Evolutionary conservation across 2,888 invertebrate species (phyloP).

Genomic region (Aphodius granarius): DNA sequence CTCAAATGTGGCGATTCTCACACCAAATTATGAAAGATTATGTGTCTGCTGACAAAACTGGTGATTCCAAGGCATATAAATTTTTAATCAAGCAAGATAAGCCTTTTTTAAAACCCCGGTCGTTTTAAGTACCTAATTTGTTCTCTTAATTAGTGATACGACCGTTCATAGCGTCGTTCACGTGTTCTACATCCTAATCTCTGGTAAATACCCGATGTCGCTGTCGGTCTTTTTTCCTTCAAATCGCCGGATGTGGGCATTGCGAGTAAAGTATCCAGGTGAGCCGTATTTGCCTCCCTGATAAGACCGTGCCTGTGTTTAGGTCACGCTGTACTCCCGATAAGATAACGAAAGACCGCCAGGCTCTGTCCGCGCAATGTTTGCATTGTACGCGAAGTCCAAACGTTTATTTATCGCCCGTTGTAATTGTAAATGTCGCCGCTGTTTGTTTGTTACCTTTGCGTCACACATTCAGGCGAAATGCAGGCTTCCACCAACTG

Average conservation of each 20-base stretch:
- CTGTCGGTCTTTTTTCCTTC: constrained; percentile 4
- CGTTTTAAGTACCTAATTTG: too few relatives aligned
- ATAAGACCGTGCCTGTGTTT: constrained; percentile 38
- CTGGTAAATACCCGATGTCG: background rate
- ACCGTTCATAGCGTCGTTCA: background rate
- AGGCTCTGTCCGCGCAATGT: constrained; percentile 24
- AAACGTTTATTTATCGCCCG: constrained; percentile 12
- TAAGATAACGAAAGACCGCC: constrained; percentile 37
- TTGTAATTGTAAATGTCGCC: constrained; percentile 9
- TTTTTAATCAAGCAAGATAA: too few relatives aligned
- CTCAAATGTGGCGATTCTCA: too few relatives aligned
- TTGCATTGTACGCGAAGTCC: constrained; percentile 12
- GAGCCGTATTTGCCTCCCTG: constrained; percentile 39
- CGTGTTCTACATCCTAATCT: constrained; percentile 3
- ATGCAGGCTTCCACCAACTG: background rate
- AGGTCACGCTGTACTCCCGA: constrained; percentile 37
- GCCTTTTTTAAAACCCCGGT: too few relatives aligned
- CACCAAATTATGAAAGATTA: too few relatives aligned
- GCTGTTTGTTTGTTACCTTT: background rate
- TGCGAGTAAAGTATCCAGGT: constrained; percentile 39
- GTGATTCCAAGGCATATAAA: too few relatives aligned
- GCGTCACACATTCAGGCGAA: background rate
- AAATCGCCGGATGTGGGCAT: constrained; percentile 26
- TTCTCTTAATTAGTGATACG: background rate
- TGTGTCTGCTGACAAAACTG: too few relatives aligned